Evolutionary conservation across 1,140 invertebrate species (phyloP).

Genomic region (Drosophila varians): DNA sequence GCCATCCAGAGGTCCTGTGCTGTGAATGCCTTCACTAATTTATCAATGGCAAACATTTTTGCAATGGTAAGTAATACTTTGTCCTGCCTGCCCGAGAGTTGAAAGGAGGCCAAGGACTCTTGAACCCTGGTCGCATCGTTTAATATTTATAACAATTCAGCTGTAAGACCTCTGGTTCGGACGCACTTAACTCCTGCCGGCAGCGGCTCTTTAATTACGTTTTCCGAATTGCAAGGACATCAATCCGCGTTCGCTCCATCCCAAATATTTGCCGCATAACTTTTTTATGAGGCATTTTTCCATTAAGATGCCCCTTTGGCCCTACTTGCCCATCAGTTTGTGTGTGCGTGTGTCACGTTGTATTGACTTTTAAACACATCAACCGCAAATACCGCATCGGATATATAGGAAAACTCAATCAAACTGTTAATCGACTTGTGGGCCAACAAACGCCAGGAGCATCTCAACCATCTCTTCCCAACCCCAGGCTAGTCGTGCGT

Average conservation of each 20-base stretch:
- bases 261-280: conserved; percentile 44
- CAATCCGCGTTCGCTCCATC: conserved; percentile 14
- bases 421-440: conserved; percentile 75
- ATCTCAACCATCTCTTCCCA: neutral
- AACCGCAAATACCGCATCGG: conserved; percentile 67
- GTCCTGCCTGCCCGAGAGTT: conserved; percentile 1
- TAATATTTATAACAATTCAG: conserved; percentile 72
- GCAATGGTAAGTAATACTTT: conserved; percentile 20
- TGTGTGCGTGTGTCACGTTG: conserved; percentile 13
- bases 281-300: conserved; percentile 71
- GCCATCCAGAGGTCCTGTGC: neutral
- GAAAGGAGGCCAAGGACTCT: conserved; percentile 61
- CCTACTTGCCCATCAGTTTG: neutral
- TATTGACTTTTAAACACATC: conserved; percentile 70
- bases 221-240: conserved; percentile 31
- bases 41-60: conserved; percentile 40
- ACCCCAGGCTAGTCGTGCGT: conserved; percentile 17
- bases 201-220: conserved; percentile 61
- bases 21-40: conserved; percentile 29
- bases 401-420: conserved; percentile 70
- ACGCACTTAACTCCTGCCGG: conserved; percentile 52
- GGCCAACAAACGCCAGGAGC: conserved; percentile 8
- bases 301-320: conserved; percentile 47
- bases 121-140: conserved; percentile 47
- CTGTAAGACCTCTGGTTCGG: conserved; percentile 38